Base-by-base conservation (phyloP, 2,113 vertebrate genomes). In the Octodon degus region DNA sequence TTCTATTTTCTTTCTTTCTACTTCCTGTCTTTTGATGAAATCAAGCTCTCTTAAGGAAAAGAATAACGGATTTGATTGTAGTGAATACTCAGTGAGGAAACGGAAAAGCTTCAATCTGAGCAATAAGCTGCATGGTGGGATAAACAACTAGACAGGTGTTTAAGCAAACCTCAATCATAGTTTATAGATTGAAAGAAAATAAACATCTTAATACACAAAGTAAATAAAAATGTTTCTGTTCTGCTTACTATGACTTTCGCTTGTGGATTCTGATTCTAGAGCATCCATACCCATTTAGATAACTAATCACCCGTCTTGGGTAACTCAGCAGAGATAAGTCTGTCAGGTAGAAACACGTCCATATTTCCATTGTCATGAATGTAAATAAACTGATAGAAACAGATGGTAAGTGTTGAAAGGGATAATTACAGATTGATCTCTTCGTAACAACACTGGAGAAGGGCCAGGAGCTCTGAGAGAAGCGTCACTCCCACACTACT, bases 1-100 rank as follows among this genome's bases (percentile, higher is more conserved):
- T 98, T 99, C 99, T 96, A 99, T 98, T 98, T 99, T 99, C 98
- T 99, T 99, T 92, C 99, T 99, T 98, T 99, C 99, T 50, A 98
- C 98, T 97, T 99, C 99, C 96, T 99, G 99, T 96, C 99, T 99
- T 98, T 99, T 99, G 98, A 99, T 98, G 97, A 99, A 99, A 98
- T 99, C 99, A 96, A 99, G 98, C 98, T 99, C 99, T 98, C 99
- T 99, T 97, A 96, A 98, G 91, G 86, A 94, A 88, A 93, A 96
- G 96, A 94, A 96, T 86, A 50, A 96, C 6, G 91, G 2, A 87
- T 89, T 95, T 96, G 96, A 89, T 97, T 96, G 90, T 77, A 98
- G 94, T 70, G 95, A 96, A 96, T 67, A 96, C 94, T 89, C 30
- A 47, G 3, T 84, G 50, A 95, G 30, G 90, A 96, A 96, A 62